These are phyloP conservation scores for Orthosia gothica DNA, from an alignment of 2,888 invertebrate genomes.

Conservation along the genomic window DNA sequence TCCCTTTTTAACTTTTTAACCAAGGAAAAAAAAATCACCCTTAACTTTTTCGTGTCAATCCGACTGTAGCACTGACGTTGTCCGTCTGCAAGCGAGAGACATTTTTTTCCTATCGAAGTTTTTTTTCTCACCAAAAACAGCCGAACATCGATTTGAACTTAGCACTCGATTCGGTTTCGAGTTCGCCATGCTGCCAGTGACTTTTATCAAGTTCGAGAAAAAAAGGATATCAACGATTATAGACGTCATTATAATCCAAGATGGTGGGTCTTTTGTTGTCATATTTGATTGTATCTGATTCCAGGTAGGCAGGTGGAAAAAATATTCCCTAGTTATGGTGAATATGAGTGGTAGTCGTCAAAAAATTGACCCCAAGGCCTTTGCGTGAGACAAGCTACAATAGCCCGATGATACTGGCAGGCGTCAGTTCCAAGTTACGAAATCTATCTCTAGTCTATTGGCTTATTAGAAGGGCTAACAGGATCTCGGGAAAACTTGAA, in stretches of 20 bases:
- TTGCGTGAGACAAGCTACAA: neutral
- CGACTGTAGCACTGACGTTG: constrained; percentile 41
- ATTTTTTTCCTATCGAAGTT: constrained; percentile 43
- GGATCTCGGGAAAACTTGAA: neutral
- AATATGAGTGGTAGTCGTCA: constrained; percentile 2
- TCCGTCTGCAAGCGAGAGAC: constrained; percentile 43
- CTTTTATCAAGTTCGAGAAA: constrained; percentile 13
- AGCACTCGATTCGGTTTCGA: constrained; percentile 50
- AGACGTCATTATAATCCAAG: constrained; percentile 2
- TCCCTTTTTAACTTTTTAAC: neutral
- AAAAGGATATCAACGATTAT: constrained; percentile 1
- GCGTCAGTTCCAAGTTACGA: neutral
- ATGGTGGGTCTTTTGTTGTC: neutral
- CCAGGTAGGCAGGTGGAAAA: constrained; percentile 28
- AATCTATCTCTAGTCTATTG: neutral
- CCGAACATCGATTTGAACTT: constrained; percentile 67
- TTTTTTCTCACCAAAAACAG: constrained; percentile 58
- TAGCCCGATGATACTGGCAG: neutral
- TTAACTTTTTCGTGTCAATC: constrained; percentile 53
- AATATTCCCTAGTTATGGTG: constrained; percentile 2
- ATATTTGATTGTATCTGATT: constrained; percentile 20
- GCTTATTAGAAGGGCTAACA: neutral
- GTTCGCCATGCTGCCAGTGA: constrained; percentile 26
- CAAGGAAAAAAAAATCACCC: constrained; percentile 28
- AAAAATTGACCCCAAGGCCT: neutral